Percentiles rank a stretch among this genome's conserved stretches.
These are phyloP conservation scores for Urosaurus nigricauda DNA, from an alignment of 2,797 vertebrate genomes.

Conservation along the genomic window DNA sequence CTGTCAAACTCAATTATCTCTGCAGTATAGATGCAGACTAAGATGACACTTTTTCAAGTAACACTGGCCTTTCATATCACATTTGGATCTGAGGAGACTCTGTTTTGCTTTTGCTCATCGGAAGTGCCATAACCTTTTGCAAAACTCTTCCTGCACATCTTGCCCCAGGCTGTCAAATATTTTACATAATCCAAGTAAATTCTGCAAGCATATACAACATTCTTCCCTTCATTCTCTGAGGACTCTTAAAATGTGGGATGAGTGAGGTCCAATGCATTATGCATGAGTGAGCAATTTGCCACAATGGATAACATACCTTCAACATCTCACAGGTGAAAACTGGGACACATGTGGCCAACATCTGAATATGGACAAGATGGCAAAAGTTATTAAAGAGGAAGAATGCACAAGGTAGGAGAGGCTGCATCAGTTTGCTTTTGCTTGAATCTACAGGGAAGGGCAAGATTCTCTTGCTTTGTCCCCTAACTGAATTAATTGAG, in stretches of 20 bases:
- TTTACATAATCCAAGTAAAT: not conserved
- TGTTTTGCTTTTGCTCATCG: not conserved
- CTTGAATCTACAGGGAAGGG: no score
- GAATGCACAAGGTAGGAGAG: no score
- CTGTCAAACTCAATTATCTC: no score
- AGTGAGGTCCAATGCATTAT: not conserved
- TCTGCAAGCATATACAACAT: not conserved
- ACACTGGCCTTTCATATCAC: not conserved
- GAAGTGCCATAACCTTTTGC: not conserved
- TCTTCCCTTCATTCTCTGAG: not conserved
- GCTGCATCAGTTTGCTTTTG: no score
- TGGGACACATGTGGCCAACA: no score
- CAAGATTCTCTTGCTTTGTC: no score
- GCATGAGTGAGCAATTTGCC: not conserved
- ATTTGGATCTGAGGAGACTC: not conserved
- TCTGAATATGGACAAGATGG: no score
- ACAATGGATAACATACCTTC: not conserved
- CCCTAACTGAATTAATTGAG: no score
- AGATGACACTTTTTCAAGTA: not conserved
- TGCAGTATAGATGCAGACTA: no score
- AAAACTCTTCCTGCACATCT: not conserved
- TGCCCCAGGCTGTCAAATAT: not conserved
- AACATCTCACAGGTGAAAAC: no score
- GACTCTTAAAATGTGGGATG: not conserved
- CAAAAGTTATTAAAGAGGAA: no score